Percentiles rank a stretch among this genome's conserved stretches.
Evolutionary conservation across 2,888 invertebrate genomes (phyloP).

Genomic region (Stenoptilia bipunctidactyla): DNA sequence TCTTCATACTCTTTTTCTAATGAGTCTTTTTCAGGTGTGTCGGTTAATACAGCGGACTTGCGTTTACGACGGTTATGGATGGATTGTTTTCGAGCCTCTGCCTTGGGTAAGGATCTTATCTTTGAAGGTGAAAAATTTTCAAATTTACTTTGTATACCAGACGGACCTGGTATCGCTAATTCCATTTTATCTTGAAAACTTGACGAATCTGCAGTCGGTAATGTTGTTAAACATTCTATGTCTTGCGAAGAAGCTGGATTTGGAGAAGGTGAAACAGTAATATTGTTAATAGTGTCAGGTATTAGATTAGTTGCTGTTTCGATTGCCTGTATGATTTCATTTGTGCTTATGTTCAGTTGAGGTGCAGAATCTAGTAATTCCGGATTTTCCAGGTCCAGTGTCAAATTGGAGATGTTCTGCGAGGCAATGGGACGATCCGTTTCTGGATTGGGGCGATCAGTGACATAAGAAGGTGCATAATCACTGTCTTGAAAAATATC

Average conservation of each 20-base stretch:
- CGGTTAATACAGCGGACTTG: too few species aligned
- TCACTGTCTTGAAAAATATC: constrained; percentile 1
- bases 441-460: constrained; percentile 1
- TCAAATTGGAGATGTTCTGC: constrained; percentile 1
- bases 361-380: constrained; percentile 3
- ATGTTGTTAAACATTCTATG: constrained; percentile 3
- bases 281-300: constrained; percentile 2
- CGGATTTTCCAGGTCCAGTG: constrained; percentile 2
- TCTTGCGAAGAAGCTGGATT: constrained; percentile 2
- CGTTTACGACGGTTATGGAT: too few species aligned
- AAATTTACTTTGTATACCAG: constrained; percentile 3
- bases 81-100: too few species aligned
- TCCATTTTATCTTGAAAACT: constrained; percentile 2
- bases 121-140: constrained; percentile 1
- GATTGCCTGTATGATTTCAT: constrained; percentile 1
- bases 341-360: constrained; percentile 4
- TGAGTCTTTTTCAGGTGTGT: too few species aligned
- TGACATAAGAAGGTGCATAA: constrained; percentile 2
- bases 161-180: constrained; percentile 2
- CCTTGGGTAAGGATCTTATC: not conserved
- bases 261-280: constrained; percentile 1
- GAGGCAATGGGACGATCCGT: not conserved
- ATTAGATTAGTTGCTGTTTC: constrained; percentile 2
- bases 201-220: constrained; percentile 3
- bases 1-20: too few species aligned